Evolutionary conservation across 2,113 vertebrate genomes (phyloP).

Genomic region (Psammodynastes pulverulentus): DNA sequence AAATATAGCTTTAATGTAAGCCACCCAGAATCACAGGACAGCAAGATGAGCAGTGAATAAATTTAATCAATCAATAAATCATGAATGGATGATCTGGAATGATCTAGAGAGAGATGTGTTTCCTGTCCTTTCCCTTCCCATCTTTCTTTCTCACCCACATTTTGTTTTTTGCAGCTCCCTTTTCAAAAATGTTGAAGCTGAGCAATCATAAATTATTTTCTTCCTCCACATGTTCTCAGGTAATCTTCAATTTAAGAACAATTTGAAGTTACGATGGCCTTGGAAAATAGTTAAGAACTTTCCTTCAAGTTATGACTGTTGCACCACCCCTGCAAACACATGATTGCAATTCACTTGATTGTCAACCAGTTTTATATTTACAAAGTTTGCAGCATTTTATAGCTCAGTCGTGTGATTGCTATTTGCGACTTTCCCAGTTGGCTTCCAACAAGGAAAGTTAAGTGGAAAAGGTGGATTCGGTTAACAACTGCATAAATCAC

Average conservation of each 20-base stretch:
- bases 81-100: not conserved
- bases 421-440: not conserved
- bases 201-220: not conserved
- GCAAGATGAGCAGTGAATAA: not conserved
- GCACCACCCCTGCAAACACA: not conserved
- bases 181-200: conserved; percentile 42
- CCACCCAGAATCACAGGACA: not conserved
- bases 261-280: not conserved
- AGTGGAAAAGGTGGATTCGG: not conserved
- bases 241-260: not conserved
- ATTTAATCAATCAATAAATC: not conserved
- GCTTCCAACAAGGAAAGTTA: not conserved
- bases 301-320: not conserved
- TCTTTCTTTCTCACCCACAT: not conserved
- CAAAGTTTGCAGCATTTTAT: not conserved
- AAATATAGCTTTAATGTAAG: not conserved
- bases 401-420: not conserved
- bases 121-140: not conserved
- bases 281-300: not conserved
- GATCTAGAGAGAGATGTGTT: not conserved
- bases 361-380: not conserved
- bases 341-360: not conserved
- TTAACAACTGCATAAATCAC: not conserved
- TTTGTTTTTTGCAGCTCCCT: not conserved
- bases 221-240: conserved; percentile 24